These are phyloP conservation scores for Linurgus olivaceus DNA, from an alignment of 2,797 vertebrate species.

Conservation along the genomic window DNA sequence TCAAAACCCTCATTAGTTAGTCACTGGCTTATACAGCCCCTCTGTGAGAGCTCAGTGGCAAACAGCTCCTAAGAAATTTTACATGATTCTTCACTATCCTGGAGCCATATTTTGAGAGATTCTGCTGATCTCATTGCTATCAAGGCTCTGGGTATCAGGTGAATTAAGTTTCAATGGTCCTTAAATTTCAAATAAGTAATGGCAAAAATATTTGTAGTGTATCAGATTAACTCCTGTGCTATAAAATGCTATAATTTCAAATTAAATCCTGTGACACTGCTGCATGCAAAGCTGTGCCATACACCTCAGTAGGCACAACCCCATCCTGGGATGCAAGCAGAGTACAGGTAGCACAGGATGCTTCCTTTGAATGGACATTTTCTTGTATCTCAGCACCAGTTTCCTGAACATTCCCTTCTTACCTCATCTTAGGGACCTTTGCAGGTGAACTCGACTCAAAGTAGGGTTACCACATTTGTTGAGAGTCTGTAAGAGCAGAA, in stretches of 20 bases:
- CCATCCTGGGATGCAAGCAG: accelerated
- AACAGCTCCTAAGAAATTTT: neutral
- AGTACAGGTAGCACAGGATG: neutral
- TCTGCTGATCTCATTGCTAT: neutral
- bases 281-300: neutral
- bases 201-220: neutral
- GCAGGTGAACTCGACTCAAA: neutral
- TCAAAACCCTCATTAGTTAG: neutral
- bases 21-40: neutral
- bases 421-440: neutral
- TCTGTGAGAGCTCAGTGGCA: neutral
- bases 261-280: neutral
- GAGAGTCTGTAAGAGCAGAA: neutral
- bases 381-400: neutral
- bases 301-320: neutral
- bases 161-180: neutral
- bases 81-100: neutral
- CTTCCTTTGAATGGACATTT: neutral
- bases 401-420: neutral
- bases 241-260: neutral
- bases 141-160: neutral
- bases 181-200: neutral
- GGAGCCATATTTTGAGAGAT: neutral
- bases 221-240: neutral
- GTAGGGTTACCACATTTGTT: neutral